Evolutionary conservation across 2,888 invertebrate genomes (phyloP).

Genomic region (Sinohyriopsis cumingii): DNA sequence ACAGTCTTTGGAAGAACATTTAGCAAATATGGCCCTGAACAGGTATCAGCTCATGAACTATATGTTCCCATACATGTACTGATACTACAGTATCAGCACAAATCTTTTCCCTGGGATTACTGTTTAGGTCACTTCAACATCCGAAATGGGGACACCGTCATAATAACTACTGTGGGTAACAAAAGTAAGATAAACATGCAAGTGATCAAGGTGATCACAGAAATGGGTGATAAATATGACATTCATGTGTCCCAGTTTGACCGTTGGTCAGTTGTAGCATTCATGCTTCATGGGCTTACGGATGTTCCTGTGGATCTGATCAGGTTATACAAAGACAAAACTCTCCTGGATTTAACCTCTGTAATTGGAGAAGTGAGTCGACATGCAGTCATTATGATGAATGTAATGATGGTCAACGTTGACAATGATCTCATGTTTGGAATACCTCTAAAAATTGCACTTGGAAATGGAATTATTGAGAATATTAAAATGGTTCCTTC

Average conservation of each 20-base stretch:
- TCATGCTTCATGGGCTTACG: constrained; percentile 59
- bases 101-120: constrained; percentile 50
- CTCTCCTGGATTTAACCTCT: constrained; percentile 44
- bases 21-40: constrained; percentile 45
- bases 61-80: constrained; percentile 56
- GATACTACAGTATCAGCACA: constrained; percentile 44
- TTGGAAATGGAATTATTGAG: constrained; percentile 57
- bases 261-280: constrained; percentile 60
- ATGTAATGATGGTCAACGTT: constrained; percentile 41
- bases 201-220: constrained; percentile 43
- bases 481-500: constrained; percentile 50
- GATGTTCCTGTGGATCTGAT: constrained; percentile 60
- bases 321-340: constrained; percentile 40
- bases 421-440: constrained; percentile 54
- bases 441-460: constrained; percentile 46
- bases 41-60: constrained; percentile 50
- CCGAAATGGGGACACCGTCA: constrained; percentile 44
- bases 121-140: constrained; percentile 53
- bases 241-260: constrained; percentile 56
- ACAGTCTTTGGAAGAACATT: constrained; percentile 51
- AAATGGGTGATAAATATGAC: constrained; percentile 36
- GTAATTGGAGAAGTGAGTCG: constrained; percentile 43
- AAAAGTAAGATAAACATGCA: constrained; percentile 49
- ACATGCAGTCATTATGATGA: constrained; percentile 41
- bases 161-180: constrained; percentile 56